These are phyloP conservation scores for Nannobrachium achirus DNA, from an alignment of 2,113 vertebrate species.

Conservation along the genomic window DNA sequence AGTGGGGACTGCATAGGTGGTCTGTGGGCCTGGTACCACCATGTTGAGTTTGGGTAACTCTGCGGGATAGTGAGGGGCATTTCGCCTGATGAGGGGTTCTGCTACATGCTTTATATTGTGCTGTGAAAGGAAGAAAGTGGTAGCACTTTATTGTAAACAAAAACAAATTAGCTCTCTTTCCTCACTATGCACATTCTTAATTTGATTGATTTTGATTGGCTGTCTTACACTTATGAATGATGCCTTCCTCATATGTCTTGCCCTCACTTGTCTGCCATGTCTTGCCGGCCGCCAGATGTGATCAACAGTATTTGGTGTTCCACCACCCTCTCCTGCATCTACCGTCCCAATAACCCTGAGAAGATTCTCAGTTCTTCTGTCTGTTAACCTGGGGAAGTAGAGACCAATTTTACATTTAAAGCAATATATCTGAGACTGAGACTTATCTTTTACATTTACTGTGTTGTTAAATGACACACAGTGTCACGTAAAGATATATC, in stretches of 20 bases:
- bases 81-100: constrained; percentile 56
- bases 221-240: constrained; percentile 64
- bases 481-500: too few species aligned
- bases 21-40: constrained; percentile 59
- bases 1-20: constrained; percentile 66
- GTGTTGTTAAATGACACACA: too few species aligned
- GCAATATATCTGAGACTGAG: too few species aligned
- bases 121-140: constrained; percentile 55
- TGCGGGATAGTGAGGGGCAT: constrained; percentile 40
- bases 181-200: background rate
- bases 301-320: constrained; percentile 54
- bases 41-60: constrained; percentile 79
- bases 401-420: background rate
- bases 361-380: constrained; percentile 69
- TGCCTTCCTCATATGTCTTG: constrained; percentile 60
- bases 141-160: background rate
- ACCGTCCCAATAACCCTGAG: constrained; percentile 57
- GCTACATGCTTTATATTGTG: constrained; percentile 71
- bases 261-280: constrained; percentile 79
- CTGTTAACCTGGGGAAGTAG: constrained; percentile 67
- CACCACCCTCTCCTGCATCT: constrained; percentile 50
- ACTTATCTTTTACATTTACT: too few species aligned
- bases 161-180: background rate
- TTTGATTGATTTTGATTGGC: background rate
- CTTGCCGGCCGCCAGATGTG: constrained; percentile 72